Evolutionary conservation across 2,888 invertebrate species (phyloP), one percentile per base, ranked within the genome.

Genomic region (Heliconius charithonia): DNA sequence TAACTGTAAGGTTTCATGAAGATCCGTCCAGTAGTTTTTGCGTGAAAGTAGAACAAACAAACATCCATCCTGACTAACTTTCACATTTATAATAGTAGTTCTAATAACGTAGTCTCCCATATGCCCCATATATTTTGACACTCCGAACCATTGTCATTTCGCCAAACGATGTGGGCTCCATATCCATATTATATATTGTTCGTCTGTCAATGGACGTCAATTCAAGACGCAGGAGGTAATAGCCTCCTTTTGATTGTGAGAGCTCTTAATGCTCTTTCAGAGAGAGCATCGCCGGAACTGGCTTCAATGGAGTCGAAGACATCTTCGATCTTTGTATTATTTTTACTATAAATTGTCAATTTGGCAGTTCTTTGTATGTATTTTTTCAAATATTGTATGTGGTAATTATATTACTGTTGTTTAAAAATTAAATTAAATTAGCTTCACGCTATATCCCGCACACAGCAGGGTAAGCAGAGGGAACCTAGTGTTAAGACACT

Each of bases 151-250:
- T 72, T 72, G 19, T 63, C 63, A n/a, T 62, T 70, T 41, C 71
- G 66, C 29, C 66, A 78, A 81, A 80, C 74, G 63, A 75, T 75
- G 59, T 72, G 76, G 69, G 56, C 72, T 4, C 16, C 79, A 81
- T 82, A 81, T 78, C 75, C 78, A 65, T 81, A 85, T 85, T 91
- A 90, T 90, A 66, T 81, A 85, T 85, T 91, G 90, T 90, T 88
- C 87, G 84, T 78, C 80, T 85, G 85, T 89, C 88, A 87, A 90
- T 90, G 84, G 89, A 90, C 89, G 90, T 90, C 90, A 90, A 89
- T 91, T 89, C 87, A 89, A 87, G 86, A 85, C 86, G 88, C 88
- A 88, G 86, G 85, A 88, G 87, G 85, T 88, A 89, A 88, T 86
- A 78, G 88, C 86, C 83, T 86, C 83, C 87, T 82, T 87, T 89